Conservation (phyloP, 2,888 invertebrate species). For the Leptopilina syphax region DNA sequence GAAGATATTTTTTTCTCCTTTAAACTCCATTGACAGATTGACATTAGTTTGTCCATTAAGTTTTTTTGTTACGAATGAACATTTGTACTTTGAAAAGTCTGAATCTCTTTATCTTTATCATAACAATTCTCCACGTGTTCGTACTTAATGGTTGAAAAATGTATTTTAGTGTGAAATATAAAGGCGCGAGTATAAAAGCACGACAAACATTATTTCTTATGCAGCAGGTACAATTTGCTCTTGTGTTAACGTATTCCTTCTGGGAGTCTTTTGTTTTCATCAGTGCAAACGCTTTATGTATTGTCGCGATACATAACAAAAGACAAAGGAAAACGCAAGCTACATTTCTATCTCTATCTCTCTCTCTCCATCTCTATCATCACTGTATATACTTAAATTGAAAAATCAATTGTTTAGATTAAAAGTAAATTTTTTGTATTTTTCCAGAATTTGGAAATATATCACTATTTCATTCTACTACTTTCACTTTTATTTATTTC, state of each 20-base stretch:
- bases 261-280: slow-evolving; percentile 18
- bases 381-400: not conserved
- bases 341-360: not conserved
- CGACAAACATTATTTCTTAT: slow-evolving; percentile 25
- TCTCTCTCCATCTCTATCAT: not conserved
- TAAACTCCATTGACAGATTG: slow-evolving; percentile 1
- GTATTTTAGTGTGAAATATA: slow-evolving; percentile 15
- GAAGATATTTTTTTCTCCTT: not conserved
- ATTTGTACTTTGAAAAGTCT: slow-evolving; percentile 37
- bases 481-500: no score
- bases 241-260: slow-evolving; percentile 30
- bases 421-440: not conserved
- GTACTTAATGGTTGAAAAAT: slow-evolving; percentile 8
- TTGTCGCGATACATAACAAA: slow-evolving; percentile 24
- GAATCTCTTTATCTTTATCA: not conserved
- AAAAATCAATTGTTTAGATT: not conserved
- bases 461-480: no score
- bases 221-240: not conserved
- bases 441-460: not conserved
- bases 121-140: slow-evolving; percentile 9
- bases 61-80: slow-evolving; percentile 28
- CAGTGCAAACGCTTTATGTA: slow-evolving; percentile 15
- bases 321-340: slow-evolving; percentile 13
- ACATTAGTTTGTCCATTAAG: slow-evolving; percentile 15
- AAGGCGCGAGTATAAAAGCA: not conserved